Evolutionary conservation across 2,113 vertebrate genomes (phyloP).

Genomic region (Procavia capensis): DNA sequence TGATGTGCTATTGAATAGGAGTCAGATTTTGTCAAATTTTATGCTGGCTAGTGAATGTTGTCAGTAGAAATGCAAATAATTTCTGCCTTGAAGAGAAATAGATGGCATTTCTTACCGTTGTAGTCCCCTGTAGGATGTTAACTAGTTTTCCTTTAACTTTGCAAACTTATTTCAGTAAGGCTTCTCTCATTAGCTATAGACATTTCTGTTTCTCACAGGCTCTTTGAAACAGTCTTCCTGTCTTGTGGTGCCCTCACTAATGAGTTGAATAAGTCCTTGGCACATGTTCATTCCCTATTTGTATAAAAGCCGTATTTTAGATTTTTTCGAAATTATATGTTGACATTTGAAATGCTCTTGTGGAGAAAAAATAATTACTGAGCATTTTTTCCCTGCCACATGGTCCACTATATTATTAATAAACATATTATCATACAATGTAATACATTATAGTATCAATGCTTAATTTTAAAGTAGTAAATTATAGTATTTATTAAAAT

Average conservation of each 20-base stretch:
- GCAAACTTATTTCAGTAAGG: neutral
- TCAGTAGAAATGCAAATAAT: neutral
- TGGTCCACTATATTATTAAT: neutral
- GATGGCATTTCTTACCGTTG: neutral
- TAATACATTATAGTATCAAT: neutral
- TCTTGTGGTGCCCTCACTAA: neutral
- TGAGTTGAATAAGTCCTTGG: neutral
- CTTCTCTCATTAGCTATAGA: neutral
- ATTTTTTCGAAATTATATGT: neutral
- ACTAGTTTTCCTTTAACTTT: conserved; percentile 4
- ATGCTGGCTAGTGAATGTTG: neutral
- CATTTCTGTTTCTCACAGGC: neutral
- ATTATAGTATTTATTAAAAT: neutral
- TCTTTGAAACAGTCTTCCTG: neutral
- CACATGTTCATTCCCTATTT: neutral
- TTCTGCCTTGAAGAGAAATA: neutral
- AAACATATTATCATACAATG: neutral
- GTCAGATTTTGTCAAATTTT: neutral
- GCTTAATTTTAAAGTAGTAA: conserved; percentile 22
- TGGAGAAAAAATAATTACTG: neutral
- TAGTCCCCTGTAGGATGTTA: neutral
- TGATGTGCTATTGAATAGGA: neutral
- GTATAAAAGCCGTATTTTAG: neutral
- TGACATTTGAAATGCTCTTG: neutral
- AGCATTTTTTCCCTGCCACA: fast-evolving